Evolutionary conservation across 2,888 invertebrate species (phyloP).

Genomic region (Tromatobia lineatoria): DNA sequence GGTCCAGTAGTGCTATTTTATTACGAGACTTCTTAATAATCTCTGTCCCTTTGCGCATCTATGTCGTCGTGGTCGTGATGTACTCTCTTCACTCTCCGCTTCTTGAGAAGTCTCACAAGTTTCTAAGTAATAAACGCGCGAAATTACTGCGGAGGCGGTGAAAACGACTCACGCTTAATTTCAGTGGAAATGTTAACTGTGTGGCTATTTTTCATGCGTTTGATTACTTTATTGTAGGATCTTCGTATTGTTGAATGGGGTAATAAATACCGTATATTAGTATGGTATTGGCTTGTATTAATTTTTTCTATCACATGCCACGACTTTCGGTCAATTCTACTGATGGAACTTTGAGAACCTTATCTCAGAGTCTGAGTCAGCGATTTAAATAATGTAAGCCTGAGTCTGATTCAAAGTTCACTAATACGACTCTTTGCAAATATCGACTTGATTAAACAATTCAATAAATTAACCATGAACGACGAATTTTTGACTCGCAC

Average conservation of each 20-base stretch:
- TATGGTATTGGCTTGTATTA: too few species aligned
- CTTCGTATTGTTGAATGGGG: background rate
- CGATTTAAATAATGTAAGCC: too few species aligned
- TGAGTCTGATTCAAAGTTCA: too few species aligned
- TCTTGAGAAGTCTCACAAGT: background rate
- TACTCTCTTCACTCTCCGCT: background rate
- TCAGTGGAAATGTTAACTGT: background rate
- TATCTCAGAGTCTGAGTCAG: too few species aligned
- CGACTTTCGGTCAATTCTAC: too few species aligned
- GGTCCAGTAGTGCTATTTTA: conserved; percentile 26
- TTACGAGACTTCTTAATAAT: conserved; percentile 35
- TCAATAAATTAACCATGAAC: too few species aligned
- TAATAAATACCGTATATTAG: too few species aligned
- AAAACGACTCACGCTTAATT: conserved; percentile 4
- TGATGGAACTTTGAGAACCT: too few species aligned
- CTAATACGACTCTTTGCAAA: too few species aligned
- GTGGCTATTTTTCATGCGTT: background rate
- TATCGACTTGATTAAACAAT: too few species aligned
- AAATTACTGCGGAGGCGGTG: background rate
- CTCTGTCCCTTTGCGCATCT: conserved; percentile 16
- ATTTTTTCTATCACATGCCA: too few species aligned
- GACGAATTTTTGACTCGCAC: too few species aligned
- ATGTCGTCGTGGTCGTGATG: conserved; percentile 1
- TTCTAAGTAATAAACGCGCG: conserved; percentile 6
- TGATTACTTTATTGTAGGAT: background rate